Percentiles rank a stretch among this genome's conserved stretches.
These are phyloP conservation scores for Hyaena hyaena DNA, from an alignment of 2,113 vertebrate genomes.

Conservation along the genomic window DNA sequence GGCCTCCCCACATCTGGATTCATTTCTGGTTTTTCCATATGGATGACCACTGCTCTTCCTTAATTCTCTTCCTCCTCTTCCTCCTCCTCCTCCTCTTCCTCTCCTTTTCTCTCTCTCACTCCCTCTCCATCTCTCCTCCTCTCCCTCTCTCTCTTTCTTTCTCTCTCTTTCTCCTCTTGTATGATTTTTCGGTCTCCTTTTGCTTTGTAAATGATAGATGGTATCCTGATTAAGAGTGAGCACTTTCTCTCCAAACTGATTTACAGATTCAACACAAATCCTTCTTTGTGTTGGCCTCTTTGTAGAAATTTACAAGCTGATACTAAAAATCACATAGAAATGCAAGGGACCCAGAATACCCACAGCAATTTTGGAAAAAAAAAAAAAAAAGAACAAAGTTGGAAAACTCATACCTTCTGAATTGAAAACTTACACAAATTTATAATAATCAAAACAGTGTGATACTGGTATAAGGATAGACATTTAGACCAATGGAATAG, in stretches of 20 bases:
- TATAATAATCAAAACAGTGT: not conserved
- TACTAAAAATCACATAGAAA: constrained; percentile 42
- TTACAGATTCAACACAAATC: not conserved
- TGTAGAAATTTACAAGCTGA: not conserved
- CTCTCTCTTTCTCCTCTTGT: not conserved
- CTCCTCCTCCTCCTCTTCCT: not conserved
- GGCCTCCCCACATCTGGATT: not conserved
- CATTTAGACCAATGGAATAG: not conserved
- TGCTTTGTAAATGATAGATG: not conserved
- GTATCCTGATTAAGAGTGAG: not conserved
- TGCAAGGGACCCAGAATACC: not conserved
- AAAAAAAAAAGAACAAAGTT: constrained; percentile 32
- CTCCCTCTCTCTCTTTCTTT: not conserved
- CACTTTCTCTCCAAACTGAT: not conserved
- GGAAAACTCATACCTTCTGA: not conserved
- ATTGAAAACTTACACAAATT: constrained; percentile 34
- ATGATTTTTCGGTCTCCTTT: not conserved
- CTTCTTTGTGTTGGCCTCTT: not conserved
- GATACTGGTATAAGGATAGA: not conserved
- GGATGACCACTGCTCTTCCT: not conserved
- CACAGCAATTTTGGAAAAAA: constrained; percentile 10
- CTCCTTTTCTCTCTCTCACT: not conserved
- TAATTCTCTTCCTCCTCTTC: not conserved
- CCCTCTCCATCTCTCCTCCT: fast-evolving
- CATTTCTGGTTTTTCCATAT: not conserved